Conservation (phyloP, 2,888 invertebrate genomes). For the Cecidostiba fungosa region DNA sequence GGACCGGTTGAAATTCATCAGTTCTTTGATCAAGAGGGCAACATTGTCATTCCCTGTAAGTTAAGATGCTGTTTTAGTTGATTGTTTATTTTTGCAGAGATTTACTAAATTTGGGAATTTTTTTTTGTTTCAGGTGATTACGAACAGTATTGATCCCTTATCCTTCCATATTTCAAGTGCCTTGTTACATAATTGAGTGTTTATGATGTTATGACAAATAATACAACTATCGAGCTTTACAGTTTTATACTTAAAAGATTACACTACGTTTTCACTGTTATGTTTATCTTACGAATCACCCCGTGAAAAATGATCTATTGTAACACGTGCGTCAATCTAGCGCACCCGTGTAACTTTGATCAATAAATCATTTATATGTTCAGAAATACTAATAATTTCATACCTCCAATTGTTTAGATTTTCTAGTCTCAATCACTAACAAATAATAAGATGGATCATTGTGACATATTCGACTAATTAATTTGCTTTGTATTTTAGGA, state of each 20-base stretch:
- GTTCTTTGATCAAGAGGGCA: slow-evolving; percentile 51
- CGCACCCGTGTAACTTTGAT: neutral
- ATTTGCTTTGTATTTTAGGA: slow-evolving; percentile 61
- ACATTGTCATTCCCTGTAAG: slow-evolving; percentile 31
- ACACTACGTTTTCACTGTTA: neutral
- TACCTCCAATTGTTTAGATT: slow-evolving; percentile 8
- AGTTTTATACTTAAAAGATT: neutral
- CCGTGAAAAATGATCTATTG: slow-evolving; percentile 26
- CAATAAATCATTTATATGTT: slow-evolving; percentile 47
- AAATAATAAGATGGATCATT: neutral
- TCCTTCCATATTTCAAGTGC: slow-evolving; percentile 16
- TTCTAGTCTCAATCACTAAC: slow-evolving; percentile 17
- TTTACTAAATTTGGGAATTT: neutral
- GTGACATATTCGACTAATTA: slow-evolving; percentile 27
- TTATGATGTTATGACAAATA: slow-evolving; percentile 1
- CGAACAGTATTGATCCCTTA: neutral
- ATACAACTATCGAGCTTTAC: neutral
- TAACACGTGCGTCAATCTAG: neutral
- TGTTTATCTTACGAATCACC: neutral
- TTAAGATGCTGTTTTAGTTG: neutral
- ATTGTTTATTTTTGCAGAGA: neutral
- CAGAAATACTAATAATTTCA: slow-evolving; percentile 32
- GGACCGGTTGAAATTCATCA: slow-evolving; percentile 61
- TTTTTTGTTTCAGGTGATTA: slow-evolving; percentile 41
- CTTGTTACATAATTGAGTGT: neutral